Evolutionary conservation across 2,113 vertebrate genomes (phyloP).

Genomic region (Theropithecus gelada): DNA sequence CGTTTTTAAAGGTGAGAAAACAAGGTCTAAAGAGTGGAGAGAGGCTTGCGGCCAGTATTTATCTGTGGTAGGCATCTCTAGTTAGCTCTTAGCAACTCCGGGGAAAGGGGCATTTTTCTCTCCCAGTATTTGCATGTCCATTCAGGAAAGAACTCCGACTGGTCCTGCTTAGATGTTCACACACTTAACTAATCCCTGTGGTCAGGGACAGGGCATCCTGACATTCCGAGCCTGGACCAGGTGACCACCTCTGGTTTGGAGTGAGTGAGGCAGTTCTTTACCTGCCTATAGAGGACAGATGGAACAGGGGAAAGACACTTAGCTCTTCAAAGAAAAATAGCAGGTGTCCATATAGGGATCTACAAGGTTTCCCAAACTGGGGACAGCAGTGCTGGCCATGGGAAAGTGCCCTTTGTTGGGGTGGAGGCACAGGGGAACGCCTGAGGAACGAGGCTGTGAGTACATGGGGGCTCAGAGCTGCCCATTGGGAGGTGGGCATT

Average conservation of each 20-base stretch:
- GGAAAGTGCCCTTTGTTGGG: neutral
- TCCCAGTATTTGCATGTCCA: neutral
- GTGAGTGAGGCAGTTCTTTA: neutral
- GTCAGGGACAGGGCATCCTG: neutral
- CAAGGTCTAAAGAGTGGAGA: neutral
- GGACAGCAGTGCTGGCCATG: neutral
- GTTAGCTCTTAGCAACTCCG: neutral
- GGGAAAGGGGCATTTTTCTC: neutral
- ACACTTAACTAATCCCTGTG: neutral
- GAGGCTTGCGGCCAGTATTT: neutral
- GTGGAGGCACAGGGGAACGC: neutral
- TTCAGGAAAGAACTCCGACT: neutral
- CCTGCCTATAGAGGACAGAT: neutral
- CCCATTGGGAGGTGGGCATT: fast-evolving
- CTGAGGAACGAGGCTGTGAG: neutral
- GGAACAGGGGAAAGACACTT: neutral
- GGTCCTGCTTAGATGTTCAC: neutral
- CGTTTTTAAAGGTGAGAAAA: neutral
- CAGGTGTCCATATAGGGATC: neutral
- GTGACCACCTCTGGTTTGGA: neutral
- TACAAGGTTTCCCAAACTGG: neutral
- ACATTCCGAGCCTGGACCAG: neutral
- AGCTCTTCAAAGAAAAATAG: neutral
- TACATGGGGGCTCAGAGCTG: fast-evolving
- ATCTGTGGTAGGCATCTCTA: neutral